Evolutionary conservation across 2,113 vertebrate genomes (phyloP).

Genomic region (Narcine bancroftii): DNA sequence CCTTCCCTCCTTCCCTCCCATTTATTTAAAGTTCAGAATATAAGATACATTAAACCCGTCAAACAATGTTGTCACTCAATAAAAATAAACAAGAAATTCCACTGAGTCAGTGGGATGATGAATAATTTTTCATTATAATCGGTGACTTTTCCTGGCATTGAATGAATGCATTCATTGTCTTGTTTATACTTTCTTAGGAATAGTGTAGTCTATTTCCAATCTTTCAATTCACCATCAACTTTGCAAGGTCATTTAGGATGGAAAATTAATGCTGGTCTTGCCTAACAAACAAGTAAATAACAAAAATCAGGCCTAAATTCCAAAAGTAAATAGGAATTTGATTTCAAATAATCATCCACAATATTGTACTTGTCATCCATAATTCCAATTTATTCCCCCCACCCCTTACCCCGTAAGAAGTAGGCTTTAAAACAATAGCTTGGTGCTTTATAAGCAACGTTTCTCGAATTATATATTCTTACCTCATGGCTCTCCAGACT

Average conservation of each 20-base stretch:
- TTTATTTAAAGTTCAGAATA: too few relatives aligned
- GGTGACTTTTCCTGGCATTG: neutral
- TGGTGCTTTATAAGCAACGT: neutral
- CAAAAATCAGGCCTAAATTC: neutral
- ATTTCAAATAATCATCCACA: neutral
- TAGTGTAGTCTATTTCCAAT: neutral
- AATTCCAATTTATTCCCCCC: neutral
- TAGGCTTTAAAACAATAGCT: neutral
- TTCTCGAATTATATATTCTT: slow-evolving; percentile 3
- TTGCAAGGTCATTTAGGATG: too few relatives aligned
- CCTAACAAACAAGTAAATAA: too few relatives aligned
- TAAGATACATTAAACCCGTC: too few relatives aligned
- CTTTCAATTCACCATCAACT: neutral
- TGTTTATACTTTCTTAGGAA: neutral
- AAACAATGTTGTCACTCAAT: too few relatives aligned
- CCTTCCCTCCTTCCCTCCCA: too few relatives aligned
- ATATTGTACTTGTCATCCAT: neutral
- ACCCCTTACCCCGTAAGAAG: neutral
- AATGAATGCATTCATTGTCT: neutral
- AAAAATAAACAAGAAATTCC: too few relatives aligned
- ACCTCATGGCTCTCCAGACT: neutral
- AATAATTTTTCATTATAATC: neutral
- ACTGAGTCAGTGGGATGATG: too few relatives aligned
- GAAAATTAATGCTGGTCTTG: too few relatives aligned
- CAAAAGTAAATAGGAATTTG: neutral